Evolutionary conservation across 2,888 invertebrate genomes (phyloP).

Genomic region (Ennomos fuscantarius): DNA sequence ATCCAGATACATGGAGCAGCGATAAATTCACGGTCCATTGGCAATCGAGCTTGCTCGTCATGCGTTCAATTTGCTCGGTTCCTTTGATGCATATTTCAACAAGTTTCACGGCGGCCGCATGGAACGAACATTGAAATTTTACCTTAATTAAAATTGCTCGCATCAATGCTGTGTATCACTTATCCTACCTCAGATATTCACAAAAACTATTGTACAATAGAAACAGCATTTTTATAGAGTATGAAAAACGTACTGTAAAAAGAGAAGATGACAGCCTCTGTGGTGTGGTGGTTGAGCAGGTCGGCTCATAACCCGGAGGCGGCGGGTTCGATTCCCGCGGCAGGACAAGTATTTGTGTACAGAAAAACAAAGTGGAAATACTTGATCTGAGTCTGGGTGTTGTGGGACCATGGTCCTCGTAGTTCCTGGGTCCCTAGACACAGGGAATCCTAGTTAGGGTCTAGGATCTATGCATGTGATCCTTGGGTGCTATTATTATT

Average conservation of each 20-base stretch:
- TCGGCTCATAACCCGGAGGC: no score
- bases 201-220: slow-evolving; percentile 32
- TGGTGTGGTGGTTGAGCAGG: no score
- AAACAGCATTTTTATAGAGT: slow-evolving; percentile 27
- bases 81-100: slow-evolving; percentile 70
- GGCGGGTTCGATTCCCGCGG: no score
- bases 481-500: no score
- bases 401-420: no score
- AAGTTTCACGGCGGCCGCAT: slow-evolving; percentile 50
- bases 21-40: slow-evolving; percentile 46
- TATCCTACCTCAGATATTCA: slow-evolving; percentile 38
- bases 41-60: slow-evolving; percentile 50
- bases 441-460: no score
- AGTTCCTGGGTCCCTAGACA: no score
- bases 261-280: no score
- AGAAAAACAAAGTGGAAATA: no score
- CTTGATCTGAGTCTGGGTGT: no score
- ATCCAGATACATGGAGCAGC: slow-evolving; percentile 19
- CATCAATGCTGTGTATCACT: slow-evolving; percentile 42
- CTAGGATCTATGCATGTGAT: no score
- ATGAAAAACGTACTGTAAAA: background rate
- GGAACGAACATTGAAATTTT: slow-evolving; percentile 49
- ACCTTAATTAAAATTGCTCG: slow-evolving; percentile 56
- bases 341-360: no score
- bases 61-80: slow-evolving; percentile 59